These are phyloP conservation scores for Vulpes ferrilata DNA, from an alignment of 2,113 vertebrate genomes.

Conservation along the genomic window DNA sequence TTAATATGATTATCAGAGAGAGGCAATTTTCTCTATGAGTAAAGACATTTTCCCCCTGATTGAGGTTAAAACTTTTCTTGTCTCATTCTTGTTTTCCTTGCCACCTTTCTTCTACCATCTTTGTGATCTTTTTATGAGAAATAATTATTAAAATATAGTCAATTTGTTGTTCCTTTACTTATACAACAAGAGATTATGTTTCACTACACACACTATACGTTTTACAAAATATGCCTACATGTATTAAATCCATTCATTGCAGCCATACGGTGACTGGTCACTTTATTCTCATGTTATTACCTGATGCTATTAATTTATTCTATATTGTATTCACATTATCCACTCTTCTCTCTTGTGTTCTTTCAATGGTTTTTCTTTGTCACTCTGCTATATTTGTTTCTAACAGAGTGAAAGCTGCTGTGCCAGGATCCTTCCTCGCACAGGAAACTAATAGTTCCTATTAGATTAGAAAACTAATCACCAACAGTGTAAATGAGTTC, in stretches of 20 bases:
- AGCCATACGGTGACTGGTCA: background rate
- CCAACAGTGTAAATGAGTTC: background rate
- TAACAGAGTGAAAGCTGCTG: background rate
- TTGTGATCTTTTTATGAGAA: slow-evolving; percentile 47
- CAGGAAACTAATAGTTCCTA: no score
- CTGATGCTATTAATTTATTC: background rate
- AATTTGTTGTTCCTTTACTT: slow-evolving; percentile 31
- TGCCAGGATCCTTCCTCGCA: background rate
- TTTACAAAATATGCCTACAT: background rate
- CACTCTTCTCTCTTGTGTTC: background rate
- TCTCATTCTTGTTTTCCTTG: slow-evolving; percentile 46
- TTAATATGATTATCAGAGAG: slow-evolving; percentile 29
- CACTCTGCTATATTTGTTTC: background rate
- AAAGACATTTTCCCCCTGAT: background rate
- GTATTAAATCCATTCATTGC: slow-evolving; percentile 2
- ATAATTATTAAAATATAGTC: slow-evolving; percentile 30
- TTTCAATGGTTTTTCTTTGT: background rate
- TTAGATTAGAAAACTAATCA: background rate
- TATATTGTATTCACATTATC: background rate
- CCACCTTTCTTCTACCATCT: background rate
- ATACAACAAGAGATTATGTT: background rate
- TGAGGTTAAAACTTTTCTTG: slow-evolving; percentile 39
- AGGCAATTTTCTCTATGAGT: slow-evolving; percentile 46
- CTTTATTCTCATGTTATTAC: slow-evolving; percentile 14
- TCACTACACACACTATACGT: background rate